Conservation (phyloP, 1,140 invertebrate genomes). For the Goniozus legneri region DNA sequence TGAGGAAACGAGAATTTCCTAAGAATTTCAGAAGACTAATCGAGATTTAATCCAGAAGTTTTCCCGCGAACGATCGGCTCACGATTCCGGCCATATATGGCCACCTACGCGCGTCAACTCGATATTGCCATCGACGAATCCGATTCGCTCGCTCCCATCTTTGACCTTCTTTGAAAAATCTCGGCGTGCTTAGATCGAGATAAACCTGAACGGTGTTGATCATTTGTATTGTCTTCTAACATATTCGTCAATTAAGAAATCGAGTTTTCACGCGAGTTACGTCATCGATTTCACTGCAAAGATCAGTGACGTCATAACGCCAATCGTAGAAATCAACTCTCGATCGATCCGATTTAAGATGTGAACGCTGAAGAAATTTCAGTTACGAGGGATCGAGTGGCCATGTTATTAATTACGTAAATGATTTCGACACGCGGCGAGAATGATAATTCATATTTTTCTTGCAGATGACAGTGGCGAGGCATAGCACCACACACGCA, state of each 20-base stretch:
- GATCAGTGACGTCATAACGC: slow-evolving; percentile 13
- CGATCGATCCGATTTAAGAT: not conserved
- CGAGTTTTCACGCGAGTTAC: slow-evolving; percentile 6
- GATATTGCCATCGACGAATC: no score
- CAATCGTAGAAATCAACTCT: slow-evolving; percentile 15
- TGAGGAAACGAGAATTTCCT: not conserved
- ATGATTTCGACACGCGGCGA: not conserved
- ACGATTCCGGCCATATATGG: slow-evolving; percentile 10
- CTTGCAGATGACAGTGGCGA: slow-evolving; percentile 46
- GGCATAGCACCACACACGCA: slow-evolving; percentile 39
- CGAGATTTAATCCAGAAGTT: not conserved
- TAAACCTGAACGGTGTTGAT: no score
- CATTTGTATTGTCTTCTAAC: no score
- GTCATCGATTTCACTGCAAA: slow-evolving; percentile 15
- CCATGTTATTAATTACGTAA: slow-evolving; percentile 15
- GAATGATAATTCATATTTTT: slow-evolving; percentile 20
- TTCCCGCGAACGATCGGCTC: not conserved
- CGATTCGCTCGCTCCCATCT: no score
- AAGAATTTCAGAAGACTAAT: not conserved
- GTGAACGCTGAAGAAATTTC: not conserved
- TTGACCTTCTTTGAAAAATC: no score
- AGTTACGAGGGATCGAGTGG: not conserved
- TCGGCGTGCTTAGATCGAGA: no score
- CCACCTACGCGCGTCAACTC: not conserved
- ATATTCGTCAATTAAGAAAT: no score